Evolutionary conservation across 2,888 invertebrate genomes (phyloP), one percentile per base, ranked within the genome.

Genomic region (Embidobia sp.): DNA sequence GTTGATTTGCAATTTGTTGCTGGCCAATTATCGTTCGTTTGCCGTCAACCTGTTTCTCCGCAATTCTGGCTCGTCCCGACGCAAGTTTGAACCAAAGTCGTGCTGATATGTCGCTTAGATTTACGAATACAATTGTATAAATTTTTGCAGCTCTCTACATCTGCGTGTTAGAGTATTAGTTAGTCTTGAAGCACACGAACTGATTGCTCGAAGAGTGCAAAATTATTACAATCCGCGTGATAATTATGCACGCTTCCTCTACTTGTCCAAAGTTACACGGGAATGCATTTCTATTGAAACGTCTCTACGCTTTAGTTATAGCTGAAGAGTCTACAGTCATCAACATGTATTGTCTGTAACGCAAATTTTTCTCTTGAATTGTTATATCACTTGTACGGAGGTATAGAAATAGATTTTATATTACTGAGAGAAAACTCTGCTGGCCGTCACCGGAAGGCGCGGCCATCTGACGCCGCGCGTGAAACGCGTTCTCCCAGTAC

Each of bases 331-430:
- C 46, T 46, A 48, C 19, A 22, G 22, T 48, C 35, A n/a, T 61
- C 44, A 61, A 61, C 61, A 48, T 11, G 61, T 61, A 53, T 53
- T 66, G 53, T 51, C 44, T 46, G 33, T 8, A 46, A 44, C 18
- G 53, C 49, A 63, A 66, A 53, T 35, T 42, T 40, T 53, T 51
- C n/a, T 33, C 18, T 35, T 18, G n/a, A 35, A 61, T 31, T 61
- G 10, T 42, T 1, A 19, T 42, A 31, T 57, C 29, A 42, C 29
- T 29, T 10, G 3, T 19, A 18, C 16, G 7, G 26, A 53, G 8
- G 31, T 15, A 40, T 40, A 55, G 40, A 26, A 55, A 42, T 57
- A 57, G 31, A 57, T 57, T 57, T 61, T 3, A 48, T 27, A 13
- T 61, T 61, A 37, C 8, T 19, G 27, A 42, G 29, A 57, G 31